Conservation (phyloP, 2,797 vertebrate genomes). For the Epinephelus awoara region DNA sequence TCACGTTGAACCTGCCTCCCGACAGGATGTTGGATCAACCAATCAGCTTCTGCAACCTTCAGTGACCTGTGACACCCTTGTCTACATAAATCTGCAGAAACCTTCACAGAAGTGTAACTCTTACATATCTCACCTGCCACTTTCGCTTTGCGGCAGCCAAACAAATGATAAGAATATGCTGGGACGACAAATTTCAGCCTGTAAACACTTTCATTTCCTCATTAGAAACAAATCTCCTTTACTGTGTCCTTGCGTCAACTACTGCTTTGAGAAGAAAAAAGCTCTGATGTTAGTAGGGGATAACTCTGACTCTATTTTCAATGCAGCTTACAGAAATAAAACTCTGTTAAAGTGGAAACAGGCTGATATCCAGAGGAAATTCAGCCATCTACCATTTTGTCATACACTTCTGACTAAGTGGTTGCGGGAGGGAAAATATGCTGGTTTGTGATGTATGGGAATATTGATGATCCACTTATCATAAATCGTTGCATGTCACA, state of each 20-base stretch:
- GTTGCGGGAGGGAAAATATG: background rate
- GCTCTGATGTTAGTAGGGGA: background rate
- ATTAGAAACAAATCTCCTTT: background rate
- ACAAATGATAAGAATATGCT: background rate
- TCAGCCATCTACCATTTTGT: background rate
- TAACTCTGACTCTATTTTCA: background rate
- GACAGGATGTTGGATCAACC: background rate
- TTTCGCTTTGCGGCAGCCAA: background rate
- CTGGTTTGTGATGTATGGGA: background rate
- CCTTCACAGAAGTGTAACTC: background rate
- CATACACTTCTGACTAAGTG: background rate
- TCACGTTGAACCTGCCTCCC: background rate
- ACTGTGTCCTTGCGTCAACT: background rate
- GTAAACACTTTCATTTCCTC: conserved; percentile 7
- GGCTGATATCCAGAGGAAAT: background rate
- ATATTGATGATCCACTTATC: background rate
- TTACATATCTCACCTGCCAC: background rate
- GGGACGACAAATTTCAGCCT: background rate
- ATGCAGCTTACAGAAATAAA: background rate
- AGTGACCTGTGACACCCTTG: background rate
- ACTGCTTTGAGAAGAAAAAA: background rate
- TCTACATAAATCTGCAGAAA: background rate
- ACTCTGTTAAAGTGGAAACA: background rate
- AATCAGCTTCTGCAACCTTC: background rate
- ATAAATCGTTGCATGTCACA: conserved; percentile 9